Conservation (phyloP, 2,888 invertebrate genomes). For the Tanaodytes sp. region DNA sequence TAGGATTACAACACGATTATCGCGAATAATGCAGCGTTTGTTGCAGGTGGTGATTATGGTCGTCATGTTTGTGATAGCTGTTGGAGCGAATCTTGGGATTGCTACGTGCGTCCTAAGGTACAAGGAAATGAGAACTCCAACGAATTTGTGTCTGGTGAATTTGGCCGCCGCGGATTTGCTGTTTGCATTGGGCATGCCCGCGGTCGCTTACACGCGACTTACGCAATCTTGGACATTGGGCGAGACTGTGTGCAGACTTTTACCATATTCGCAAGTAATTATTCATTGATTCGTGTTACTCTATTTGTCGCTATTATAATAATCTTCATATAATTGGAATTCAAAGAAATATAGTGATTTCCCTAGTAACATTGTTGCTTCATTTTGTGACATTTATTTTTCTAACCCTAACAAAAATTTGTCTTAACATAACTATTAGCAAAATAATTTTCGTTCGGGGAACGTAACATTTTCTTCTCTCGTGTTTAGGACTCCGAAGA, state of each 20-base stretch:
- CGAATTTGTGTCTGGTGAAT: slow-evolving; percentile 76
- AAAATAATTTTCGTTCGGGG: no score
- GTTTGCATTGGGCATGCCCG: slow-evolving; percentile 75
- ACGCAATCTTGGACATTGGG: slow-evolving; percentile 75
- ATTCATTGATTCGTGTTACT: no score
- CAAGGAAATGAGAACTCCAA: slow-evolving; percentile 76
- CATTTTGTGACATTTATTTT: no score
- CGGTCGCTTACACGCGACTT: slow-evolving; percentile 75
- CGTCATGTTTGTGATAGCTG: slow-evolving; percentile 73
- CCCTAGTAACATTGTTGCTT: no score
- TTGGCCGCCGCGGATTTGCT: slow-evolving; percentile 79
- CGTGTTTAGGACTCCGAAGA: no score
- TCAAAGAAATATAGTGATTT: no score
- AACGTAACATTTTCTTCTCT: no score
- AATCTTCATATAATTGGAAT: no score
- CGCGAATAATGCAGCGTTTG: slow-evolving; percentile 22
- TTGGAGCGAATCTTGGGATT: slow-evolving; percentile 75
- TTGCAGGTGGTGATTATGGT: slow-evolving; percentile 70
- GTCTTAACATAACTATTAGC: no score
- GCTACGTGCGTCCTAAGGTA: slow-evolving; percentile 75
- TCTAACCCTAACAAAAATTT: no score
- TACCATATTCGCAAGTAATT: slow-evolving; percentile 76
- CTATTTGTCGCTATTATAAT: no score
- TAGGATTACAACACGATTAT: no score
- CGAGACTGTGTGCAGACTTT: slow-evolving; percentile 73